Evolutionary conservation across 2,888 invertebrate species (phyloP), one percentile per base, ranked within the genome.

Genomic region (Tryphoninae sp.): DNA sequence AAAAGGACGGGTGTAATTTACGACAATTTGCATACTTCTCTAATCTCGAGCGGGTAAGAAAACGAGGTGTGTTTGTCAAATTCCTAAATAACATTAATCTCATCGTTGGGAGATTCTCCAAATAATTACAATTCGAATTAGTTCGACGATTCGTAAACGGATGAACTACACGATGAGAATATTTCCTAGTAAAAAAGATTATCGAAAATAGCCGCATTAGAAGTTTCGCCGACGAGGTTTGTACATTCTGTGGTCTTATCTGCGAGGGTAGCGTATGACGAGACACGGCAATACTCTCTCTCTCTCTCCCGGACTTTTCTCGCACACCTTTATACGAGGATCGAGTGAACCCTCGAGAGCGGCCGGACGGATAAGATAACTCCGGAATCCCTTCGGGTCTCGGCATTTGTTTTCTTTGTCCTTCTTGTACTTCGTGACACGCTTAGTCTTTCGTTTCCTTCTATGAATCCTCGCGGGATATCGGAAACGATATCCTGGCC

Each of bases 341-440:
- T n/a, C 65, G 59, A 76, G 68, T 62, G 45, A 71, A 59, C 74
- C 64, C 49, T 40, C 59, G 58, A 84, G 83, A 84, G 83, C 85
- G 83, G 80, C 72, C 81, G 72, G 73, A 69, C 62, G 86, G 89
- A 89, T 89, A 89, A 89, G 88, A 89, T 88, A 88, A 86, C 82
- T 80, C 80, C 49, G 85, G 82, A 88, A 80, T 85, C 86, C 83
- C 84, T 81, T 62, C 59, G 75, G 82, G 71, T 65, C 42, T 72
- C 49, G 33, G 33, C 4, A 72, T 11, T 45, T 45, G 9, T 45
- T 45, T 45, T 45, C 13, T 13, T 45, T 13, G 45, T 45, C 45
- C 45, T 45, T 45, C 13, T 45, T 13, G 9, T 13, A 45, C 13
- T 45, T 1, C 45, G 13, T 9, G 45, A 45, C 45, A 45, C 13